phyloP scores from a whole-genome alignment of 1,140 invertebrate species.

The Diorhabda elongata region DNA sequence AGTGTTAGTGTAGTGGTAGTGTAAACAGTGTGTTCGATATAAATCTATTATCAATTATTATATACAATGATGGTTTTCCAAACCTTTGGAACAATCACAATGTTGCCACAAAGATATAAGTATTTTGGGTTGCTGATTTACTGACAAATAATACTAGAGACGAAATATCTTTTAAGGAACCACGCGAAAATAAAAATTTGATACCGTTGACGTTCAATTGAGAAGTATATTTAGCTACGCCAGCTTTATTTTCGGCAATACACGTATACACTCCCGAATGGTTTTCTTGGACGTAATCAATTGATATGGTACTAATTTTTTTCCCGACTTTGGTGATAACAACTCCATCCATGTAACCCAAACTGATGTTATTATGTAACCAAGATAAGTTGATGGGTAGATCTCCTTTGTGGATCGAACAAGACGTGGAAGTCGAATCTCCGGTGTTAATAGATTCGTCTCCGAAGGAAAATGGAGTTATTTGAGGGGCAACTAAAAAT shows the following conservation, averaged over 20 bases:
- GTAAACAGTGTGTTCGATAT: too few relatives aligned
- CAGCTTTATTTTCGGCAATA: slow-evolving; percentile 54
- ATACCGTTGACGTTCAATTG: slow-evolving; percentile 58
- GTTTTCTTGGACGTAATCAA: slow-evolving; percentile 52
- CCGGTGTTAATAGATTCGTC: slow-evolving; percentile 66
- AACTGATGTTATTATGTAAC: slow-evolving; percentile 57
- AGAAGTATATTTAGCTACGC: slow-evolving; percentile 48
- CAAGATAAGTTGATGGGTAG: slow-evolving; percentile 68
- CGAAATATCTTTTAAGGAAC: background rate
- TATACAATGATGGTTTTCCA: too few relatives aligned
- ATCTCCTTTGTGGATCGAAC: slow-evolving; percentile 72
- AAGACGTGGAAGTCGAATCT: slow-evolving; percentile 65
- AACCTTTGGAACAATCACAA: too few relatives aligned
- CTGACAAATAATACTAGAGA: background rate
- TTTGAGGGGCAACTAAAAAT: slow-evolving; percentile 50
- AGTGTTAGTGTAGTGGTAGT: too few relatives aligned
- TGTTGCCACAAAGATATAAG: too few relatives aligned
- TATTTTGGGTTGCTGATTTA: too few relatives aligned
- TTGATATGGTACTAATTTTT: slow-evolving; percentile 55
- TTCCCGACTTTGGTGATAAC: slow-evolving; percentile 50
- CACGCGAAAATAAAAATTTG: slow-evolving; percentile 51
- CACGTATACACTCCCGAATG: slow-evolving; percentile 60
- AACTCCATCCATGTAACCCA: slow-evolving; percentile 40
- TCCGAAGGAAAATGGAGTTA: slow-evolving; percentile 52
- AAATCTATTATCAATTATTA: too few relatives aligned